These are phyloP conservation scores for Apistogramma diplotaenia DNA, from an alignment of 2,113 vertebrate species.

Conservation along the genomic window DNA sequence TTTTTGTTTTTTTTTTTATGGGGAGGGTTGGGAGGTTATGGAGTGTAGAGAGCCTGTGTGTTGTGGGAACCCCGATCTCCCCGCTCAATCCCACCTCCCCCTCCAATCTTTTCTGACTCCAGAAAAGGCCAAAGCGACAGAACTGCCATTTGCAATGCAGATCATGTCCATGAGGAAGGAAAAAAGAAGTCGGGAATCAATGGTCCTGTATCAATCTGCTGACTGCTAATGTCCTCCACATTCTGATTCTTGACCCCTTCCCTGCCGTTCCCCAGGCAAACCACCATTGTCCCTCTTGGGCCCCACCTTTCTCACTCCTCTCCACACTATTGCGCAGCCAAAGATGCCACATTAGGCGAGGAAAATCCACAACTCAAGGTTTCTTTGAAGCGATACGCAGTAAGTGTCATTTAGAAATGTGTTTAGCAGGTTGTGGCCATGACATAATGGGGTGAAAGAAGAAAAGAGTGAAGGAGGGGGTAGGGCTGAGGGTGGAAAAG, in stretches of 20 bases:
- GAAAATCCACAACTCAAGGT: constrained; percentile 76
- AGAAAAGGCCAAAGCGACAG: constrained; percentile 73
- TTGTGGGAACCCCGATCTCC: constrained; percentile 77
- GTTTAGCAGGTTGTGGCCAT: constrained; percentile 74
- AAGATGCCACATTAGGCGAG: constrained; percentile 78
- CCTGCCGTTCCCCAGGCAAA: constrained; percentile 72
- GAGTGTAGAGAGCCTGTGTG: constrained; percentile 65
- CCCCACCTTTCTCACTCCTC: constrained; percentile 57
- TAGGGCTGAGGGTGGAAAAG: constrained; percentile 28
- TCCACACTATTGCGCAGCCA: constrained; percentile 50
- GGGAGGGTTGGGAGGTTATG: constrained; percentile 55
- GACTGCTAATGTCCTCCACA: constrained; percentile 83
- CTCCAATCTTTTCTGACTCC: constrained; percentile 66
- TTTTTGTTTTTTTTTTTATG: constrained; percentile 10
- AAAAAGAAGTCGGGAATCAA: constrained; percentile 76
- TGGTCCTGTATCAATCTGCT: constrained; percentile 82
- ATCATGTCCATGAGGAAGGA: constrained; percentile 72
- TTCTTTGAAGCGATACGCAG: constrained; percentile 68
- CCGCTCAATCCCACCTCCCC: constrained; percentile 13
- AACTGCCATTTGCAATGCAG: constrained; percentile 83
- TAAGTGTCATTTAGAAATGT: constrained; percentile 78
- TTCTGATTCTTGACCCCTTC: constrained; percentile 83
- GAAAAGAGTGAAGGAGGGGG: constrained; percentile 29
- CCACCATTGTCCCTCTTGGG: constrained; percentile 70
- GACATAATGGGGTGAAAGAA: constrained; percentile 71